phyloP scores from a whole-genome alignment of 2,113 vertebrate species.

The Casuarius casuarius region DNA sequence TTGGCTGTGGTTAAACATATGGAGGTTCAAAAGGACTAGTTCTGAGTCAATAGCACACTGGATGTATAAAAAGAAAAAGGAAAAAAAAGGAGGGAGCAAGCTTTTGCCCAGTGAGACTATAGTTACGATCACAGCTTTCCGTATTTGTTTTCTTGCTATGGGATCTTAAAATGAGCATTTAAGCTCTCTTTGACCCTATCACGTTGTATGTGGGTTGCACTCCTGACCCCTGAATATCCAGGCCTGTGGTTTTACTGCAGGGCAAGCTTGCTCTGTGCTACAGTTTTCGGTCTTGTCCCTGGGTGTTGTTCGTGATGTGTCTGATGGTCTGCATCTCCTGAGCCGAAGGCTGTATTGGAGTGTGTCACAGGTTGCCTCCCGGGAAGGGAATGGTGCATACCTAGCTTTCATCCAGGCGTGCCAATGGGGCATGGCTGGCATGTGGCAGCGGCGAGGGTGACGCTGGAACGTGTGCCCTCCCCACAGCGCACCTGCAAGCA shows the following conservation, averaged over 20 bases:
- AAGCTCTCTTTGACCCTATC: not conserved
- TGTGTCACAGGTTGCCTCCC: not conserved
- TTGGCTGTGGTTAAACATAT: not conserved
- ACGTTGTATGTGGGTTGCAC: not conserved
- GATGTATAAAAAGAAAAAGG: not conserved
- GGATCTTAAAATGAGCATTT: not conserved
- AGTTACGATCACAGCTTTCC: not conserved
- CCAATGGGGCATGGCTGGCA: too few relatives aligned
- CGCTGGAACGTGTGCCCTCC: not conserved
- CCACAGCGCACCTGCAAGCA: too few relatives aligned
- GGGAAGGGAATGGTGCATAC: rapidly evolving
- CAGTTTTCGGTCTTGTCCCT: not conserved
- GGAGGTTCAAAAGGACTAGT: not conserved
- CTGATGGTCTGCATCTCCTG: not conserved
- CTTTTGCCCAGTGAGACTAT: not conserved
- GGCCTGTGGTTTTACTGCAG: not conserved
- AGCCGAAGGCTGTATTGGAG: not conserved
- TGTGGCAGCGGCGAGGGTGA: not conserved
- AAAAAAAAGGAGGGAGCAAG: too few relatives aligned
- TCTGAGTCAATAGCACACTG: not conserved
- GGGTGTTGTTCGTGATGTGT: not conserved
- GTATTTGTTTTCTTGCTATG: not conserved
- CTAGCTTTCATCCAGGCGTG: not conserved
- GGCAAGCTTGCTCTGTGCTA: not conserved
- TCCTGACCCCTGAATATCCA: not conserved